Evolutionary conservation across 1,140 invertebrate species (phyloP), one percentile per base, ranked within the genome.

Genomic region (Akabosia matsudoensis): DNA sequence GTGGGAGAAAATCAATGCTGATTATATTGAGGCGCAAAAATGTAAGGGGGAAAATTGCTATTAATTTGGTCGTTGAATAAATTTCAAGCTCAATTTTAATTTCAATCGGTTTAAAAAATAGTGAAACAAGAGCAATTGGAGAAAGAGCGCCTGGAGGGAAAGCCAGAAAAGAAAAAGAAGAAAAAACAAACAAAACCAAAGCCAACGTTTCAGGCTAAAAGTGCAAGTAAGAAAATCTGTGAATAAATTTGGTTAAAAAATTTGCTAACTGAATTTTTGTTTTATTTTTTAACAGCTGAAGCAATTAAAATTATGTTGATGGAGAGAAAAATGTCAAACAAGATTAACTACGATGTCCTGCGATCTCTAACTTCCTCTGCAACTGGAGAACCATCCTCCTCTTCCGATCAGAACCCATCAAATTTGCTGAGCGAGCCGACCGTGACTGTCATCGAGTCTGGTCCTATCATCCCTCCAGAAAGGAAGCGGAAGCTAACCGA

Each of bases 301-400:
- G 96, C 95, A 0, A 95, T 97, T 33, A 93, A 96, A 83, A 97
- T 95, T 84, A 96, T 98, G 90, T 84, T 98, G 7, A 91, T 95
- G 80, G 95, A 97, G 82, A 97, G 97, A 84, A 94, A 94, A 83
- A 92, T 99, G 75, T 98, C 96, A 0, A 91, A 90, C 3, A 99
- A 99, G 88, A 97, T 99, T 34, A 97, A 99, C 85, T 99, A 98
- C 83, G 96, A 98, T 82, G 96, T 98, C 24, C 85, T 99, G 16
- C 95, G 94, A 82, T 93, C 90, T 83, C 85, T 96, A 7, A 85
- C 79, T 90, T 90, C 83, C 85, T 80, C 79, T 37, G 79, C 30
- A 33, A 76, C 61, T 52, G 37, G 28, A 10, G 30, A n/a, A 64
- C 56, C 10, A 22, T 64, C 4, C 28, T 28, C 56, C 33, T n/a